Conservation (phyloP, 2,888 invertebrate genomes). For the Drosophila incognita region DNA sequence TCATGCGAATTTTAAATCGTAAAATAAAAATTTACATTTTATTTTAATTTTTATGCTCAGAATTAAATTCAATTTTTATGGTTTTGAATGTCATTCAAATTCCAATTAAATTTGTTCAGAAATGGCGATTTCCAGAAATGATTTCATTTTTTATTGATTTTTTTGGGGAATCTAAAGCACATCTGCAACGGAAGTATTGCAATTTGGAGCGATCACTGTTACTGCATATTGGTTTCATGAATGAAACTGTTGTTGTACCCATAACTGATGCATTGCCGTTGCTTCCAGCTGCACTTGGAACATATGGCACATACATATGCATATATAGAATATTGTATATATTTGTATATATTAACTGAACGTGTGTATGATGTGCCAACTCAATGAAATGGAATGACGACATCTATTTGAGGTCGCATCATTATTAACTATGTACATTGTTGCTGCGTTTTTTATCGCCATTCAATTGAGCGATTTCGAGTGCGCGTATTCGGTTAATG, state of each 20-base stretch:
- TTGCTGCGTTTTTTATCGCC: slow-evolving; percentile 50
- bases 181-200: background rate
- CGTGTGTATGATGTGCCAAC: slow-evolving; percentile 14
- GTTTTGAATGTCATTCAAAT: background rate
- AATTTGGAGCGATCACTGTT: slow-evolving; percentile 8
- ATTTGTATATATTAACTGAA: slow-evolving; percentile 9
- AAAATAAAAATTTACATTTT: background rate
- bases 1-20: background rate
- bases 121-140: background rate
- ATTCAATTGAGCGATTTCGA: slow-evolving; percentile 48
- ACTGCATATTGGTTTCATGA: slow-evolving; percentile 55
- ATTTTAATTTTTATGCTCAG: background rate
- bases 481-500: slow-evolving; percentile 37
- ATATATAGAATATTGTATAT: background rate
- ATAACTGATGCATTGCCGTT: slow-evolving; percentile 45
- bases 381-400: slow-evolving; percentile 57
- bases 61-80: background rate
- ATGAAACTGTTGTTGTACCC: slow-evolving; percentile 68
- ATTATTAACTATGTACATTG: slow-evolving; percentile 14
- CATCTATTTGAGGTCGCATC: slow-evolving; percentile 56
- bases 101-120: background rate
- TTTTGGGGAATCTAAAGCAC: background rate
- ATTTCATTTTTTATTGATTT: background rate
- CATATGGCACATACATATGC: slow-evolving; percentile 1
- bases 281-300: slow-evolving; percentile 43